phyloP scores from a whole-genome alignment of 2,113 vertebrate genomes.

The Apeltes quadracus region DNA sequence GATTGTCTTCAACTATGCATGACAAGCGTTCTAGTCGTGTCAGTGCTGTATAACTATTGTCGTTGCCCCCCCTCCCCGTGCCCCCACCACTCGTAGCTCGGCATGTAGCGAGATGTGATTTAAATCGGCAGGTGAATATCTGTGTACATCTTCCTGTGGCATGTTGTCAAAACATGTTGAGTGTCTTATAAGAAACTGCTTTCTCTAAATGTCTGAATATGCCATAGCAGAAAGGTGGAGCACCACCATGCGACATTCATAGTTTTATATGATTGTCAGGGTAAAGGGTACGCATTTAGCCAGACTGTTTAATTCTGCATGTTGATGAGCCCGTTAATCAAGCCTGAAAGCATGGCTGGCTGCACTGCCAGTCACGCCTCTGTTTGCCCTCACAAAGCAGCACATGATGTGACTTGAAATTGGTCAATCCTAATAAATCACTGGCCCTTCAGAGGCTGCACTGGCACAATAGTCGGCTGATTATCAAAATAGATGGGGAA shows the following conservation, averaged over 20 bases:
- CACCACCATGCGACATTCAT: constrained; percentile 30
- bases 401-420: constrained; percentile 74
- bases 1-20: constrained; percentile 67
- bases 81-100: constrained; percentile 25
- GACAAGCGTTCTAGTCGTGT: constrained; percentile 48
- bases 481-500: constrained; percentile 75
- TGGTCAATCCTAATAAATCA: constrained; percentile 76
- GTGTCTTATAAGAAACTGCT: constrained; percentile 58
- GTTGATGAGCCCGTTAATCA: constrained; percentile 74
- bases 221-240: constrained; percentile 31
- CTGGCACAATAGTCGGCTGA: constrained; percentile 64
- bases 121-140: constrained; percentile 38
- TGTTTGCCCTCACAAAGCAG: constrained; percentile 66
- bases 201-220: constrained; percentile 44
- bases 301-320: constrained; percentile 69
- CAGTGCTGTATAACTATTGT: constrained; percentile 51
- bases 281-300: constrained; percentile 53
- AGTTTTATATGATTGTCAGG: constrained; percentile 53
- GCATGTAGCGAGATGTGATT: constrained; percentile 65
- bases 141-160: constrained; percentile 47
- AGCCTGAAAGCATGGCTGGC: constrained; percentile 71
- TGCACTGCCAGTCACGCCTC: constrained; percentile 71
- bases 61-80: background rate
- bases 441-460: constrained; percentile 53
- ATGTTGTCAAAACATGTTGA: constrained; percentile 52